These are phyloP conservation scores for Corydoras maculifer DNA, from an alignment of 2,113 vertebrate species.

Conservation along the genomic window DNA sequence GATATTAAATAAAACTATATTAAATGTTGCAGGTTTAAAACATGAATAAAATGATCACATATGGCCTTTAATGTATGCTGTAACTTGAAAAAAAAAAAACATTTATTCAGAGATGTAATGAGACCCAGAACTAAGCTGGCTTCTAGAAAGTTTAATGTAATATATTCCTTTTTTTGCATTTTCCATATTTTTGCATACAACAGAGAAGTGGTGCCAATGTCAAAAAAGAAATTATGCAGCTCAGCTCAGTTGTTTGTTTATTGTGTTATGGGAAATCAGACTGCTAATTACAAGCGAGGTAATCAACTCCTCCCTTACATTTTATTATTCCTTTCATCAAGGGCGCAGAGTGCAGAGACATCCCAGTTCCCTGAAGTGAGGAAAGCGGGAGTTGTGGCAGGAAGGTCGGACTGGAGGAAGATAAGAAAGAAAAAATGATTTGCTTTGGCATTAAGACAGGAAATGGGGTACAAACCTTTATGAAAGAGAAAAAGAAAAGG, in stretches of 20 bases:
- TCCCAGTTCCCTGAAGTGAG: slow-evolving; percentile 78
- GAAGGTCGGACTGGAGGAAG: slow-evolving; percentile 54
- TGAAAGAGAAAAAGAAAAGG: neutral
- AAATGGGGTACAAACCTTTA: neutral
- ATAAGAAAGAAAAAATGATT: slow-evolving; percentile 4
- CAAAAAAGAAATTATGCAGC: too few relatives aligned
- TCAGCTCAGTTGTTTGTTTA: neutral
- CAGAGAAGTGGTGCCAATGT: too few relatives aligned
- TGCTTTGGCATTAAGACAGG: slow-evolving; percentile 61
- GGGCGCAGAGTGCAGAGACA: slow-evolving; percentile 65
- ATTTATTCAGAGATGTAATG: too few relatives aligned
- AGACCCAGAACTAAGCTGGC: too few relatives aligned
- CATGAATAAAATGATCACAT: too few relatives aligned
- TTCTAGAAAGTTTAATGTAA: too few relatives aligned
- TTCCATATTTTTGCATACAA: too few relatives aligned
- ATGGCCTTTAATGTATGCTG: too few relatives aligned
- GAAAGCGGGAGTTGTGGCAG: slow-evolving; percentile 64
- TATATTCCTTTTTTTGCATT: too few relatives aligned
- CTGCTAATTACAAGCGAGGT: slow-evolving; percentile 1
- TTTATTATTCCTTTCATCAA: slow-evolving; percentile 64
- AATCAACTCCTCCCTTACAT: slow-evolving; percentile 58
- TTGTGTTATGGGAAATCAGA: neutral
- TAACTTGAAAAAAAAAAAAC: too few relatives aligned
- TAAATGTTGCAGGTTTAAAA: too few relatives aligned
- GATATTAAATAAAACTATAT: too few relatives aligned